phyloP scores from a whole-genome alignment of 2,113 vertebrate species.

The Calidris pugnax region DNA sequence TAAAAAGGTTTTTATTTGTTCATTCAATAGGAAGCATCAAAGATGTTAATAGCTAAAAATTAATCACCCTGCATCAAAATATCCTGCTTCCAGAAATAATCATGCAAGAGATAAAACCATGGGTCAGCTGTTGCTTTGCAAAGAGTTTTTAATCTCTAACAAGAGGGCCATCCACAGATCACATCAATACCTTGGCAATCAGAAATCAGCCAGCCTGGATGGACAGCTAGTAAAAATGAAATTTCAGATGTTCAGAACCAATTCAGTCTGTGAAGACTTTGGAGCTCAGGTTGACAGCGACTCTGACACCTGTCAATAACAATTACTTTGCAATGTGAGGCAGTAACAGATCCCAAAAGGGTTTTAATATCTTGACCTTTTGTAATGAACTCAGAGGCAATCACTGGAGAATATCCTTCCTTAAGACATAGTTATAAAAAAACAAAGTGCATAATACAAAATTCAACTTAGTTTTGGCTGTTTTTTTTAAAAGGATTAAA shows the following conservation, averaged over 20 bases:
- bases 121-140: neutral
- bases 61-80: neutral
- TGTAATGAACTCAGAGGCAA: neutral
- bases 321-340: neutral
- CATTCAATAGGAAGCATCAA: slow-evolving; percentile 1
- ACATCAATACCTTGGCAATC: neutral
- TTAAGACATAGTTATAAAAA: neutral
- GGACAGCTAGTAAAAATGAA: neutral
- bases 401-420: neutral
- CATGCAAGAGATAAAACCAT: neutral
- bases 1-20: neutral
- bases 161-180: neutral
- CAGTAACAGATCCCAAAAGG: neutral
- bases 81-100: slow-evolving; percentile 22
- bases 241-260: neutral
- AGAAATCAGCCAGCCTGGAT: neutral
- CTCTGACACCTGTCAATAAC: neutral
- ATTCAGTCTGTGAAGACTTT: neutral
- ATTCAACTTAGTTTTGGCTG: neutral
- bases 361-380: neutral
- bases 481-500: neutral
- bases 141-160: neutral
- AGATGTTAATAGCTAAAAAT: neutral
- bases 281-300: neutral
- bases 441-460: neutral